Evolutionary conservation across 2,797 vertebrate genomes (phyloP), one percentile per base, ranked within the genome.

Genomic region (Hydrolagus colliei): DNA sequence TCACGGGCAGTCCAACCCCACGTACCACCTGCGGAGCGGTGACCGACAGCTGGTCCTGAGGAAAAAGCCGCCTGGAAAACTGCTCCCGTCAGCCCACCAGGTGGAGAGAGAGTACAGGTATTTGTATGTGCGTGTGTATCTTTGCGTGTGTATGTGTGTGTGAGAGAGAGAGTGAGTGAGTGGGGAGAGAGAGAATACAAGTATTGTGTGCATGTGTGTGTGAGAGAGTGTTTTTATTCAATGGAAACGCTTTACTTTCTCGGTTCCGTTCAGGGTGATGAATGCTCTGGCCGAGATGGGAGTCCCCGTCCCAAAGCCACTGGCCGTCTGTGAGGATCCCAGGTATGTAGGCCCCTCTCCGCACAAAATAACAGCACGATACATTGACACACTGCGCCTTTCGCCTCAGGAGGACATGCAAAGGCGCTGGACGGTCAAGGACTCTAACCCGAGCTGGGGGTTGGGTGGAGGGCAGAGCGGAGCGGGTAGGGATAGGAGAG

Each of bases 81-180:
- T 89, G 13, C 88, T 90, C 18, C 92, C 92, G 0, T 87, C 90
- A 0, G 90, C 91, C 11, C 88, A 87, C 18, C 88, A 92, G 3
- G 75, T 95, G 0, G 86, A 90, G 2, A 90, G 91, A 86, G 95
- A 96, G 67, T 93, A 90, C 92, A 94, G 95, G 95, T 96, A 89
- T 87, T 85, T 73, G 27, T 27, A 27, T 27, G 27, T 27, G 27
- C 27, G 0, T 27, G 27, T 27, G 27, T 27, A 27, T 27, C 27
- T 27, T 27, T 27, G 27, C 27, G 27, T 27, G 27, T 27, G 27
- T 27, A 27, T 27, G 27, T n/a, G 65, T n/a, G 65, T 4, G 63
- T 12, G 71, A 68, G 67, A 68, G 35, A 9, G 65, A 35, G 65
- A 4, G 41, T 1, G 41, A 1, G 41, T 1, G 41, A 1, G 41